phyloP scores from a whole-genome alignment of 1,140 invertebrate species.

The Planococcus citri region DNA sequence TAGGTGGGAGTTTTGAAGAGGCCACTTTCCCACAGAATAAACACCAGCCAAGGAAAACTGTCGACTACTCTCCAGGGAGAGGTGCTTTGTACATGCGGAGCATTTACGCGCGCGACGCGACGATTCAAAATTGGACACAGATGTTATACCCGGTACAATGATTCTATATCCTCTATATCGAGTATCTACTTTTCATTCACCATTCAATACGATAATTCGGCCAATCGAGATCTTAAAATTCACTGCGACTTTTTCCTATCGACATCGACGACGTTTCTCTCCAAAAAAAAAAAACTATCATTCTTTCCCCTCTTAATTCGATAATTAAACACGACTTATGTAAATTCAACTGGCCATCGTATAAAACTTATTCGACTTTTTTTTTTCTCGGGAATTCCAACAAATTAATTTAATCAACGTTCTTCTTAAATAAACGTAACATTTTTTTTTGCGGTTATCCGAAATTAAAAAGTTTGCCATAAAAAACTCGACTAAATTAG shows the following conservation, averaged over 20 bases:
- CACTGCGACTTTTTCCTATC: background rate
- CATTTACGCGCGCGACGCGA: background rate
- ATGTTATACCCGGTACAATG: background rate
- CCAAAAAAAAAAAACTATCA: too few species aligned
- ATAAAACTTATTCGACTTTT: too few species aligned
- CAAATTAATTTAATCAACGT: background rate
- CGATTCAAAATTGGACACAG: constrained; percentile 6
- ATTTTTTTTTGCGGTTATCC: background rate
- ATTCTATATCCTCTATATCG: too few species aligned
- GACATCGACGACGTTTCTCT: background rate
- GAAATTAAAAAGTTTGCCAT: background rate
- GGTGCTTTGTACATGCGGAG: background rate
- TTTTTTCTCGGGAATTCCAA: background rate
- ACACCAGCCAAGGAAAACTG: constrained; percentile 11
- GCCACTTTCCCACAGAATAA: constrained; percentile 17
- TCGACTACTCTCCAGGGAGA: constrained; percentile 13
- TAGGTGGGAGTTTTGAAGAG: constrained; percentile 13
- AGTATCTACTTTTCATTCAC: too few species aligned
- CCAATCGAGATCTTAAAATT: too few species aligned
- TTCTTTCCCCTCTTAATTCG: background rate
- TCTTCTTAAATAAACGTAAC: background rate
- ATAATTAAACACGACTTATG: background rate
- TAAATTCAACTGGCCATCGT: background rate
- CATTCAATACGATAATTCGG: too few species aligned
- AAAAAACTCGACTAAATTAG: background rate